These are phyloP conservation scores for Sturnus vulgaris DNA, from an alignment of 2,113 vertebrate genomes.

Conservation along the genomic window DNA sequence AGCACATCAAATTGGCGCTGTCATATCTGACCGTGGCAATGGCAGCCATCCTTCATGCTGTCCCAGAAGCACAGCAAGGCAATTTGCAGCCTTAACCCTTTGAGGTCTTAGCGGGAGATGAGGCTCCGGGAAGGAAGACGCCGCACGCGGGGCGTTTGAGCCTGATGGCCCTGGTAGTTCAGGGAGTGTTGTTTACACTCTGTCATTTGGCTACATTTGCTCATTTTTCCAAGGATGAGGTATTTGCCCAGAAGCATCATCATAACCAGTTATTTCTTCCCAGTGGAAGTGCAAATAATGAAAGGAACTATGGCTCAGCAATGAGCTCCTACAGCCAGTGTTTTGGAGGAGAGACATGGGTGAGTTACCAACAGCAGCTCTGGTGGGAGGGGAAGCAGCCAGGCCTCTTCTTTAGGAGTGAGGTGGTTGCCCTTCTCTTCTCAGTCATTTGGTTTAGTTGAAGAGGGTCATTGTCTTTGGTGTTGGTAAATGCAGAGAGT, in stretches of 20 bases:
- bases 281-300: background rate
- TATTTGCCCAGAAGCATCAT: conserved; percentile 4
- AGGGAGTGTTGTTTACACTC: background rate
- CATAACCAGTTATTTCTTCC: background rate
- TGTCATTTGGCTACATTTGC: conserved; percentile 18
- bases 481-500: background rate
- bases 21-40: conserved; percentile 88
- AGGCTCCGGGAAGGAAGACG: background rate
- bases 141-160: fast-evolving
- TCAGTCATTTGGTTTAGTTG: background rate
- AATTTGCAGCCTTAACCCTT: conserved; percentile 79
- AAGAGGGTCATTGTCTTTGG: background rate
- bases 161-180: background rate
- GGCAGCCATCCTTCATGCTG: conserved; percentile 82
- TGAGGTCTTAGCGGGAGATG: conserved; percentile 55
- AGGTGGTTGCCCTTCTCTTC: background rate
- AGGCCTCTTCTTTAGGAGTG: background rate
- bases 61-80: conserved; percentile 76
- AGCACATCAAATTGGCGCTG: conserved; percentile 91
- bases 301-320: background rate
- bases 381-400: fast-evolving
- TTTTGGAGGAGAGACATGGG: background rate
- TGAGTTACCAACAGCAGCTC: background rate
- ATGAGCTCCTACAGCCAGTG: background rate
- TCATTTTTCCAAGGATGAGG: conserved; percentile 22